phyloP scores from a whole-genome alignment of 2,113 vertebrate genomes.

The Scartelaos histophorus region DNA sequence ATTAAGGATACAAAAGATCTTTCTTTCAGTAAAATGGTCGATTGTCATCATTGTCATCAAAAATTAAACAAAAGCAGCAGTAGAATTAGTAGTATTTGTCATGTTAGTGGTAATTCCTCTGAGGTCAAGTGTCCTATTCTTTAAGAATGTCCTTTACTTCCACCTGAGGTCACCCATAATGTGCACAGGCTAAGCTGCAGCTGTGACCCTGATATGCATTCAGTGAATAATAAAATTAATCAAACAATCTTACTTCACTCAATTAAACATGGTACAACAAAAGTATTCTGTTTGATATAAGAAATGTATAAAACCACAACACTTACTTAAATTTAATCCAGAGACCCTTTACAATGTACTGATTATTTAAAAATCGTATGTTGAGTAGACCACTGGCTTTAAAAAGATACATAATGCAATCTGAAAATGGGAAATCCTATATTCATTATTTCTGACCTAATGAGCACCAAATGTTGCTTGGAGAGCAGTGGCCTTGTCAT shows the following conservation, averaged over 20 bases:
- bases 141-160: background rate
- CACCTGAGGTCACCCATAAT: constrained; percentile 5
- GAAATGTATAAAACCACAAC: background rate
- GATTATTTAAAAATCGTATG: background rate
- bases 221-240: background rate
- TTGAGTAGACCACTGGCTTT: no score
- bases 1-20: background rate
- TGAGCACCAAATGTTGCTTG: no score
- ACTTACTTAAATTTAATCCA: no score
- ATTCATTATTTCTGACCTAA: no score
- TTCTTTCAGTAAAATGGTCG: background rate
- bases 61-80: background rate
- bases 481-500: no score
- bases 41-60: background rate
- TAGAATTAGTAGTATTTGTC: background rate
- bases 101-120: background rate
- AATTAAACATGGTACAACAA: background rate
- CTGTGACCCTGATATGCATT: background rate
- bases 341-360: background rate
- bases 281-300: background rate
- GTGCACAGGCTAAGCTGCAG: background rate
- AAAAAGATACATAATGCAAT: no score
- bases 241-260: constrained; percentile 1
- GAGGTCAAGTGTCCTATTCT: constrained; percentile 6
- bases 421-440: no score